Evolutionary conservation across 2,113 vertebrate species (phyloP), one percentile per base, ranked within the genome.

Genomic region (Poicephalus gulielmi): DNA sequence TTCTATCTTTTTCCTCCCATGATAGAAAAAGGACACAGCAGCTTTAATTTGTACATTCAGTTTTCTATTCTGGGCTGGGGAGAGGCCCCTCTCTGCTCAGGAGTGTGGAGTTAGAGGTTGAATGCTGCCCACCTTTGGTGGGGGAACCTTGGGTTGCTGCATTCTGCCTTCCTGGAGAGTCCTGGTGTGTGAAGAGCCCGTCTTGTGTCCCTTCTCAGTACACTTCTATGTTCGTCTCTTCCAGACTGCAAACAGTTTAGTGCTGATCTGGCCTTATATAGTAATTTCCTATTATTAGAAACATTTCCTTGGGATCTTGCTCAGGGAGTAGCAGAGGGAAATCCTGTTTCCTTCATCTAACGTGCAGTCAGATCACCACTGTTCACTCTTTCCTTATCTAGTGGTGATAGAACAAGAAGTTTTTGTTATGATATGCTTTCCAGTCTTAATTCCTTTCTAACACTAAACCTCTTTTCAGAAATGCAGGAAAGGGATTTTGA

Each of bases 271-370:
- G 95, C 97, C 97, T 97, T 98, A 97, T 98, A 97, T 97, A 98
- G 97, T 79, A 15, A 97, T 97, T 97, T 95, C 97, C 95, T 97
- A 95, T 97, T 97, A 96, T 97, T 96, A 96, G 97, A 96, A 96
- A 95, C 97, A 33, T 96, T 97, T 97, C 96, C 97, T 97, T 96
- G 96, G 96, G 97, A 96, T 96, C 95, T 93, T 96, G 95, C 93
- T 95, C 69, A 81, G 96, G 94, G 97, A 97, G 96, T 95, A 95
- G 81, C 92, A 92, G 93, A 88, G 97, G 97, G 97, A 98, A 98
- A 97, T 98, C 97, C 97, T 97, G 97, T 97, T 98, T 97, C 97
- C 96, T 97, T 66, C 95, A 43, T 87, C 73, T 63, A 69, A 77
- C 73, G 75, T 77, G 88, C 91, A 96, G 95, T 92, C 93, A 9